Evolutionary conservation across 1,140 invertebrate genomes (phyloP).

Genomic region (Tetramorium alpestre): DNA sequence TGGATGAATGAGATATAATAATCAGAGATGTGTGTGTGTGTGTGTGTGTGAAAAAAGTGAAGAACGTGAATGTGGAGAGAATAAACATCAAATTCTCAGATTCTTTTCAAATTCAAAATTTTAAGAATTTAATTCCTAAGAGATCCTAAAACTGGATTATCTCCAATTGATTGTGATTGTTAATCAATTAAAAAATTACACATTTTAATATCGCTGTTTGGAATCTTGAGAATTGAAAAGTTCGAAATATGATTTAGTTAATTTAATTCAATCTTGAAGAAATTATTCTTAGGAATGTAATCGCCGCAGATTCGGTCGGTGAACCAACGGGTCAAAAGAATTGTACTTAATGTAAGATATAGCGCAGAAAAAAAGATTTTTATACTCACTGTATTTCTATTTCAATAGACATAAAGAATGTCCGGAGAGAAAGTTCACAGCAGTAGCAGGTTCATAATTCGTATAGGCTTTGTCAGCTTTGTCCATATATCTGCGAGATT

Average conservation of each 20-base stretch:
- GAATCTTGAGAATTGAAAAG: background rate
- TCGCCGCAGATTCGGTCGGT: background rate
- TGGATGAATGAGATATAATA: too few relatives aligned
- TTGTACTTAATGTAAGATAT: slow-evolving; percentile 26
- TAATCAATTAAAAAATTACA: background rate
- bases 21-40: too few relatives aligned
- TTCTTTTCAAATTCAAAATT: background rate
- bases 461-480: background rate
- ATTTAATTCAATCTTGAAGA: background rate
- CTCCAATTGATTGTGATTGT: background rate
- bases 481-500: background rate
- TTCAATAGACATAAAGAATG: background rate
- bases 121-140: background rate
- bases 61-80: background rate
- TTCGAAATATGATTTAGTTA: background rate
- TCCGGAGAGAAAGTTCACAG: background rate
- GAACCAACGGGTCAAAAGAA: background rate
- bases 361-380: slow-evolving; percentile 7
- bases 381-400: slow-evolving; percentile 14
- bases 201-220: slow-evolving; percentile 7
- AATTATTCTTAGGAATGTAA: background rate
- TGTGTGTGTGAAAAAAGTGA: background rate
- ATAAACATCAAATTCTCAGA: background rate
- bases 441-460: background rate
- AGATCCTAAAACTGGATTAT: background rate